phyloP scores from a whole-genome alignment of 92 coral and sea anemone species.

The Metridium senile region DNA sequence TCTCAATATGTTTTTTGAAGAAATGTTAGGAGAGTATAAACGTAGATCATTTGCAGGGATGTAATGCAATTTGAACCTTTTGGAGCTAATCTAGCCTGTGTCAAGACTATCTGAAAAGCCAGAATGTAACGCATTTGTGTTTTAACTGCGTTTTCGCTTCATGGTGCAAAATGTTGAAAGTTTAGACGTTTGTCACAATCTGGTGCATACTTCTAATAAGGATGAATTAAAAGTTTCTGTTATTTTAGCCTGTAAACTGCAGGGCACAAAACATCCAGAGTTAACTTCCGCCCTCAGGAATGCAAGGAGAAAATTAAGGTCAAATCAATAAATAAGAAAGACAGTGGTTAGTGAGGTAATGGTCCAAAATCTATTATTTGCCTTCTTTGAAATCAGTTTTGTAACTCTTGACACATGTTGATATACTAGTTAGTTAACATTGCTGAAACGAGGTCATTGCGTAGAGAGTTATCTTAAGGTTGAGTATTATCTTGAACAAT shows the following conservation, averaged over 20 bases:
- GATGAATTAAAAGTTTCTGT: background rate
- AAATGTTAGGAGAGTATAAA: background rate
- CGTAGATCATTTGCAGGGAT: background rate
- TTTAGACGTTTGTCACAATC: background rate
- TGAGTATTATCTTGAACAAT: no score
- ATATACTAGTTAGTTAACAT: no score
- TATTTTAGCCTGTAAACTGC: background rate
- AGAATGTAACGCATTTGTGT: background rate
- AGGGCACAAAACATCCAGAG: background rate
- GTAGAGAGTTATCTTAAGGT: no score
- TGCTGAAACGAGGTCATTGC: no score
- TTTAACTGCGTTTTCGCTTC: background rate
- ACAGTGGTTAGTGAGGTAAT: background rate
- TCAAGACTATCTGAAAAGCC: no score
- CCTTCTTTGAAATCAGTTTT: no score
- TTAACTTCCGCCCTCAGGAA: background rate
- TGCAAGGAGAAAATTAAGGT: background rate
- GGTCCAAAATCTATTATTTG: no score
- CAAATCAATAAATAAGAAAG: background rate
- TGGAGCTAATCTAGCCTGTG: background rate
- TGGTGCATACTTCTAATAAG: background rate
- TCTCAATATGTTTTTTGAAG: no score
- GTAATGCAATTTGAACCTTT: background rate
- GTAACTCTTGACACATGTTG: no score
- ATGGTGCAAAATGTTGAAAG: background rate